Evolutionary conservation across 1,140 invertebrate genomes (phyloP).

Genomic region (Philopotamus ludificatus): DNA sequence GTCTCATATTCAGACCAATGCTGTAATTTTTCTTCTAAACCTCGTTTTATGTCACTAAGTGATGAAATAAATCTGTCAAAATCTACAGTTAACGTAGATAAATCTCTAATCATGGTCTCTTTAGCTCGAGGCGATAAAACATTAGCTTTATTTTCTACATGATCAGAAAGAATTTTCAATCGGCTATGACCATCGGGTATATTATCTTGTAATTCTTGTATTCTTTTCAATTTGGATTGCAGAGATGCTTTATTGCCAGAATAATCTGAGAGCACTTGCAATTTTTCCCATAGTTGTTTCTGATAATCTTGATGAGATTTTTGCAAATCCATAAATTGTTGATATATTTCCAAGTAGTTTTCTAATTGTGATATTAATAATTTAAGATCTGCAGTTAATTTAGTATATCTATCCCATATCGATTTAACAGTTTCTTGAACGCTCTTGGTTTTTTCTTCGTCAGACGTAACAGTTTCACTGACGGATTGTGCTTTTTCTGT

Average conservation of each 20-base stretch:
- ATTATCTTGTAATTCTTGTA: slow-evolving; percentile 76
- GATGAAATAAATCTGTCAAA: slow-evolving; percentile 79
- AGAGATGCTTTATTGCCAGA: slow-evolving; percentile 77
- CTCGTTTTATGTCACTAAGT: slow-evolving; percentile 72
- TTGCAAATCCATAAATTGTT: slow-evolving; percentile 81
- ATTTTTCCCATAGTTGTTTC: slow-evolving; percentile 81
- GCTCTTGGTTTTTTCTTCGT: slow-evolving; percentile 62
- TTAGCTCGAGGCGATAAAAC: slow-evolving; percentile 72
- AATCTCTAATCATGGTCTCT: slow-evolving; percentile 78
- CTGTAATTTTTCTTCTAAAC: slow-evolving; percentile 79
- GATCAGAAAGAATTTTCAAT: slow-evolving; percentile 67
- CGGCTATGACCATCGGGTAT: slow-evolving; percentile 72
- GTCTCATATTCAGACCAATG: slow-evolving; percentile 92
- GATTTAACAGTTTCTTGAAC: slow-evolving; percentile 67
- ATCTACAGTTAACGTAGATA: slow-evolving; percentile 73
- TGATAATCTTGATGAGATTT: slow-evolving; percentile 84
- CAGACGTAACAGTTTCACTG: slow-evolving; percentile 57
- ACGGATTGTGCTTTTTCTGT: slow-evolving; percentile 79
- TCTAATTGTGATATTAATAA: slow-evolving; percentile 64
- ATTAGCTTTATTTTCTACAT: slow-evolving; percentile 64
- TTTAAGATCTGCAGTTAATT: slow-evolving; percentile 57
- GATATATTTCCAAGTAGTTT: slow-evolving; percentile 72
- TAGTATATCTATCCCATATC: slow-evolving; percentile 74
- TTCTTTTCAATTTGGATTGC: slow-evolving; percentile 69
- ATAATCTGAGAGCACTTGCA: slow-evolving; percentile 75